Conservation (phyloP, 1,140 invertebrate species). For the Calycopis cecrops region DNA sequence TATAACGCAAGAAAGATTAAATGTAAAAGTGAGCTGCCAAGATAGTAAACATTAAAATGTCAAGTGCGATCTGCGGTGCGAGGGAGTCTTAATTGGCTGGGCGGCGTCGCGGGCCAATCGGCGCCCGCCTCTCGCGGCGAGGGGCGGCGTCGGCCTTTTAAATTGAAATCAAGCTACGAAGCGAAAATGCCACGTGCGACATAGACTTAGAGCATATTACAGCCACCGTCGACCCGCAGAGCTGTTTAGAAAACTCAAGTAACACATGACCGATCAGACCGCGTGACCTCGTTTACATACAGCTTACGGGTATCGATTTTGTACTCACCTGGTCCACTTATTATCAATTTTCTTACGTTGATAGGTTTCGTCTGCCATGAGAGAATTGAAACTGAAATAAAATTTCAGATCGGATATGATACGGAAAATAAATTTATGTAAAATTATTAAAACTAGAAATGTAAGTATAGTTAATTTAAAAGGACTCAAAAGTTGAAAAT, state of each 20-base stretch:
- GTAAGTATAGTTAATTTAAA: too few species aligned
- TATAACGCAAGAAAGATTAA: too few species aligned
- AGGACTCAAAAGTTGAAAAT: too few species aligned
- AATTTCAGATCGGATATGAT: too few species aligned
- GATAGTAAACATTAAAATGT: slow-evolving; percentile 68
- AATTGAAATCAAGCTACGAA: slow-evolving; percentile 57
- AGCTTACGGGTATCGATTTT: slow-evolving; percentile 26
- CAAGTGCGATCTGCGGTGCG: slow-evolving; percentile 50
- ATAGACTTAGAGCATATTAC: slow-evolving; percentile 43
- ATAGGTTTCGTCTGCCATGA: too few species aligned
- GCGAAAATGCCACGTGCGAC: slow-evolving; percentile 60
- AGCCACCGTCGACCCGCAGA: slow-evolving; percentile 32
- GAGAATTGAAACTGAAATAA: too few species aligned
- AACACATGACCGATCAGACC: slow-evolving; percentile 28
- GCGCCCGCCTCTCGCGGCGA: slow-evolving; percentile 31
- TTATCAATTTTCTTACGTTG: too few species aligned
- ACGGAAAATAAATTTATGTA: too few species aligned
- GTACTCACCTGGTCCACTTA: slow-evolving; percentile 2
- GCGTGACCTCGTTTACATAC: slow-evolving; percentile 33
- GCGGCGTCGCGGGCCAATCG: slow-evolving; percentile 55
- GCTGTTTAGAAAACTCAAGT: slow-evolving; percentile 32
- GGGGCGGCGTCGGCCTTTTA: slow-evolving; percentile 54
- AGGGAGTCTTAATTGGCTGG: slow-evolving; percentile 63
- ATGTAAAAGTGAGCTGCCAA: slow-evolving; percentile 14
- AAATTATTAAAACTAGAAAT: background rate